phyloP scores from a whole-genome alignment of 2,113 vertebrate species.

The Nesogale talazaci region DNA sequence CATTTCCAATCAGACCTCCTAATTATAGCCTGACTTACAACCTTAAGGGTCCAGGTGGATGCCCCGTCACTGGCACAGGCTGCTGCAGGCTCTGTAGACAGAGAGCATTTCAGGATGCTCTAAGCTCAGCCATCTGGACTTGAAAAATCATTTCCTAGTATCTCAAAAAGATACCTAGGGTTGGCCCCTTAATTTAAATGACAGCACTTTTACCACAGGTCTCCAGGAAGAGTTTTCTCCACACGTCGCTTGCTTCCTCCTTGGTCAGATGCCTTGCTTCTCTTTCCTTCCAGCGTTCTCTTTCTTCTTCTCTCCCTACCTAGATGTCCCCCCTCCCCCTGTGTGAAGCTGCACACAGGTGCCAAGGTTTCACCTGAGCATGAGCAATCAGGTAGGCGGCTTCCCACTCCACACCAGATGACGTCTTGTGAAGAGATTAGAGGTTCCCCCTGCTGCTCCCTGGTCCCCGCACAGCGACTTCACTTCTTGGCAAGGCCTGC shows the following conservation, averaged over 20 bases:
- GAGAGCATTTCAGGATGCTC: background rate
- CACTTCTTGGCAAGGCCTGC: constrained; percentile 12
- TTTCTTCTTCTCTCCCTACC: accelerated
- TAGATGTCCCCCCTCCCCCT: too few relatives aligned
- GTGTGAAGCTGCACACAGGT: accelerated
- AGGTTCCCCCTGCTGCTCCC: background rate
- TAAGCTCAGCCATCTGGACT: accelerated
- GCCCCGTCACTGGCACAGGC: accelerated
- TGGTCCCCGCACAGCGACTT: background rate
- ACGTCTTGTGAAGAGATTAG: constrained; percentile 3
- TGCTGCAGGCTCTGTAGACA: background rate
- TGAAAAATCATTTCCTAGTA: accelerated
- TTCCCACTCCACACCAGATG: background rate
- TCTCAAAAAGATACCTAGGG: accelerated
- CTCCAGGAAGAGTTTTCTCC: too few relatives aligned
- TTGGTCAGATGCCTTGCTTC: too few relatives aligned
- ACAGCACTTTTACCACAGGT: background rate
- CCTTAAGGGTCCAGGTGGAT: accelerated
- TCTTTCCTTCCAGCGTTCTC: too few relatives aligned
- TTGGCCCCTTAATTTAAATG: accelerated
- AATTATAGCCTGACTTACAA: accelerated
- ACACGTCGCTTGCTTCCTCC: background rate
- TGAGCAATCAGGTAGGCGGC: background rate
- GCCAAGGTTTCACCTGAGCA: background rate
- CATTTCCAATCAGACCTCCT: background rate